Conservation (phyloP, 2,888 invertebrate species). For the Tetranychus piercei region DNA sequence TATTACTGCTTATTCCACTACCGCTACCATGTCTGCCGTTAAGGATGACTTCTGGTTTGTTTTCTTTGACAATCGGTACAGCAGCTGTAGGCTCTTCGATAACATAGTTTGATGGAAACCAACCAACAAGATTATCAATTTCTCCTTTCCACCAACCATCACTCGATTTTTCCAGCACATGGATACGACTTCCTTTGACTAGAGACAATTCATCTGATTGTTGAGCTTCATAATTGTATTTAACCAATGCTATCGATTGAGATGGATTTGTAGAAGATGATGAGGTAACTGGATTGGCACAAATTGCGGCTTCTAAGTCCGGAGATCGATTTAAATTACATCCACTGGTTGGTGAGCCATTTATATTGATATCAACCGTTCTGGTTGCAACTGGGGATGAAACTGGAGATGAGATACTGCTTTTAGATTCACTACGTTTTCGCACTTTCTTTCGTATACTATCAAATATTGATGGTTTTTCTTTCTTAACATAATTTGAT, state of each 20-base stretch:
- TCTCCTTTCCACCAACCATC: conserved; percentile 97
- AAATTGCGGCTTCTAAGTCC: not conserved
- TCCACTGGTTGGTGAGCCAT: conserved; percentile 15
- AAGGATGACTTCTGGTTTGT: not conserved
- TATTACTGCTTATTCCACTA: not conserved
- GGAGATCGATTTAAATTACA: conserved; percentile 5
- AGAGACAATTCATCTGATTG: conserved; percentile 87
- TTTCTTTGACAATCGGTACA: not conserved
- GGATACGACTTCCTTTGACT: conserved; percentile 78
- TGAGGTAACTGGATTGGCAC: conserved; percentile 25
- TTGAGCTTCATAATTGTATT: conserved; percentile 64
- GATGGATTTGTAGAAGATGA: not conserved
- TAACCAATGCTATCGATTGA: conserved; percentile 61
- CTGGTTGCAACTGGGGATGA: conserved; percentile 25
- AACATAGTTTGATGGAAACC: conserved; percentile 97
- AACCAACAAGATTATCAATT: conserved; percentile 43
- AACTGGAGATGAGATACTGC: conserved; percentile 23
- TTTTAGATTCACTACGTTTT: conserved; percentile 25
- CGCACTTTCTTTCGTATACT: conserved; percentile 38
- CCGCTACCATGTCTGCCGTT: not conserved
- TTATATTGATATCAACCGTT: conserved; percentile 27
- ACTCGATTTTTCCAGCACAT: conserved; percentile 90
- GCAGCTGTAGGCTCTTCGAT: conserved; percentile 22
- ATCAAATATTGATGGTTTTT: conserved; percentile 85
- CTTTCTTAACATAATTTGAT: conserved; percentile 96